Conservation (phyloP, 2,888 invertebrate genomes). For the Cataglyphis cursor region DNA sequence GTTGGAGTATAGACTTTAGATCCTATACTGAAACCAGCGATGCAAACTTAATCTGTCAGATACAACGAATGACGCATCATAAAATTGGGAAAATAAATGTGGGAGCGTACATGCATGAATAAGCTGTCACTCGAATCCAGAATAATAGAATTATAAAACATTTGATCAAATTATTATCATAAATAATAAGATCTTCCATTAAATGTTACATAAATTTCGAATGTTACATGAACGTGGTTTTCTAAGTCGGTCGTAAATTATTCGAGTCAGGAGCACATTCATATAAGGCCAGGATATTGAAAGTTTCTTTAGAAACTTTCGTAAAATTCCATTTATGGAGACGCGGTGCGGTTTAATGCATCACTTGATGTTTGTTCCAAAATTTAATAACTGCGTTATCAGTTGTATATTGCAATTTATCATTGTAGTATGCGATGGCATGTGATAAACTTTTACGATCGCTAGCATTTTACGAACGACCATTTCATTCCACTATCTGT, state of each 20-base stretch:
- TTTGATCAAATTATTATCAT: background rate
- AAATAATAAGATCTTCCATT: background rate
- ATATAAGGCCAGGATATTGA: background rate
- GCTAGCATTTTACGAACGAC: conserved; percentile 12
- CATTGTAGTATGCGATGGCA: background rate
- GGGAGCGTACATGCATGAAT: background rate
- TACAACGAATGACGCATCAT: conserved; percentile 34
- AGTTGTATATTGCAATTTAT: conserved; percentile 10
- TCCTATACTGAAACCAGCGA: conserved; percentile 32
- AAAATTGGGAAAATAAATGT: conserved; percentile 58
- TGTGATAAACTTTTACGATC: conserved; percentile 23
- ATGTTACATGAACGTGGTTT: background rate
- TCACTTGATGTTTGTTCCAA: background rate
- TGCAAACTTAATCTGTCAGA: conserved; percentile 60
- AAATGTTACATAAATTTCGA: background rate
- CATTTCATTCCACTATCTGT: background rate
- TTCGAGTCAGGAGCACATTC: background rate
- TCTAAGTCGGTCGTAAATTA: background rate
- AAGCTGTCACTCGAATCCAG: background rate
- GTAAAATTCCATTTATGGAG: background rate
- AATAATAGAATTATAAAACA: background rate
- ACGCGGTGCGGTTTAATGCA: background rate
- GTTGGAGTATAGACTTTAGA: conserved; percentile 43
- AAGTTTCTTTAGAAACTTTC: background rate
- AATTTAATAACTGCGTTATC: conserved; percentile 45